phyloP scores from a whole-genome alignment of 2,113 vertebrate species.

The Aldabrachelys gigantea region DNA sequence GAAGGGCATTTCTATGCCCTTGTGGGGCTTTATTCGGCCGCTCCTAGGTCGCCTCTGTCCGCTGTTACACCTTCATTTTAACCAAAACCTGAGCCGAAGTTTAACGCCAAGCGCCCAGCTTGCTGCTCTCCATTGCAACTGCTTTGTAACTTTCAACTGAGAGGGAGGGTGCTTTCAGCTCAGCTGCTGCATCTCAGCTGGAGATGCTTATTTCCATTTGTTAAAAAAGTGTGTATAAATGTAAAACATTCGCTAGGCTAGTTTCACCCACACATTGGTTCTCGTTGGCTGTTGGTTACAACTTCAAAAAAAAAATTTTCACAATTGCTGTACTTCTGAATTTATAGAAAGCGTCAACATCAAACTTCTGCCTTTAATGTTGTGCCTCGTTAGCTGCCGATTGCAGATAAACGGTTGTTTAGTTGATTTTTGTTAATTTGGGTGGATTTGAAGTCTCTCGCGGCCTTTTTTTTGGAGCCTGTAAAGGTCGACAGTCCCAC shows the following conservation, averaged over 20 bases:
- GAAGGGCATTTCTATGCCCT: background rate
- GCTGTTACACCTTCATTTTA: conserved; percentile 41
- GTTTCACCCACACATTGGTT: background rate
- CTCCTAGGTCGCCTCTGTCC: conserved; percentile 17
- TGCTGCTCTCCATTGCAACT: background rate
- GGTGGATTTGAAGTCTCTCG: conserved; percentile 7
- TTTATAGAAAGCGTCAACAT: background rate
- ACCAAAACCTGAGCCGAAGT: conserved; percentile 51
- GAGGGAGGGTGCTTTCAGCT: background rate
- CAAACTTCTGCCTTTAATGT: background rate
- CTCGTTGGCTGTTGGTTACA: conserved; percentile 8
- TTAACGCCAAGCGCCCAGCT: background rate
- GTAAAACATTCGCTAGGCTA: background rate
- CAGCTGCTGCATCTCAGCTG: background rate
- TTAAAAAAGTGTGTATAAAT: background rate
- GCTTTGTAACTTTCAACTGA: background rate
- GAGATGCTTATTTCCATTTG: background rate
- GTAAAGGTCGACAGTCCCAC: conserved; percentile 49
- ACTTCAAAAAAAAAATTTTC: too few species aligned
- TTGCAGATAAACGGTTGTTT: background rate
- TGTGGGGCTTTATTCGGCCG: conserved; percentile 26
- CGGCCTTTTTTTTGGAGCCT: background rate
- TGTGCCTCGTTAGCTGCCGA: background rate
- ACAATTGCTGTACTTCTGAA: background rate
- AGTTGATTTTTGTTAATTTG: background rate